Base-by-base conservation (phyloP, 2,797 vertebrate genomes). In the Coregonus sp. region DNA sequence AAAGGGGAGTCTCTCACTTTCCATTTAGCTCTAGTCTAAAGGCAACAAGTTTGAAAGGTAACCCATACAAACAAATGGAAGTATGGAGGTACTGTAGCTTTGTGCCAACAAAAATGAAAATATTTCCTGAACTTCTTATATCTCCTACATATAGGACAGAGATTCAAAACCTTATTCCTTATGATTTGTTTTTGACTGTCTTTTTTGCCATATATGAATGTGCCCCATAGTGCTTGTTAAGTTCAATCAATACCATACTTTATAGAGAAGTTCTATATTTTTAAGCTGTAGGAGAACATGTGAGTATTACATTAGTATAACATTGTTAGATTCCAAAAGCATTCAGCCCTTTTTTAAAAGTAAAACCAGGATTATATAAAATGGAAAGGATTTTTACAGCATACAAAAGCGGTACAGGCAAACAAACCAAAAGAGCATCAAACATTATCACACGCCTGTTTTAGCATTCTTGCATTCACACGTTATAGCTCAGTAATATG, bases 371-470 rank as follows among this genome's bases (percentile, higher is more conserved):
- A 25, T 25, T 25, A 25, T 81, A 89, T 83, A 87, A 90, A 89
- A 82, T 75, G 33, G 70, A 72, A 92, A 90, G 87, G 75, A 47
- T 47, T 9, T 54, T 11, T 47, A 47, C 40, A 47, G 40, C 40
- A 47, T 47, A 11, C 40, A 81, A 88, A 65, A 81, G 66, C 29
- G 82, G 31, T 61, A 73, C 76, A 85, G 74, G 82, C 78, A 90
- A 88, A 89, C 78, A 89, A 86, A 65, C 72, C 80, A 87, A 89
- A 92, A 89, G 84, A 87, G 89, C 82, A 88, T 88, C 87, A 89
- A 89, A 86, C 88, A 74, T 85, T 83, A 78, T 86, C 75, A 80
- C 89, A 90, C 89, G 88, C 84, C 81, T 56, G 61, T 84, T 82
- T 81, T 75, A 89, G 76, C 87, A 89, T 90, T 87, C 76, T 85